phyloP scores from a whole-genome alignment of 2,797 vertebrate species.

The Agapornis canus region DNA sequence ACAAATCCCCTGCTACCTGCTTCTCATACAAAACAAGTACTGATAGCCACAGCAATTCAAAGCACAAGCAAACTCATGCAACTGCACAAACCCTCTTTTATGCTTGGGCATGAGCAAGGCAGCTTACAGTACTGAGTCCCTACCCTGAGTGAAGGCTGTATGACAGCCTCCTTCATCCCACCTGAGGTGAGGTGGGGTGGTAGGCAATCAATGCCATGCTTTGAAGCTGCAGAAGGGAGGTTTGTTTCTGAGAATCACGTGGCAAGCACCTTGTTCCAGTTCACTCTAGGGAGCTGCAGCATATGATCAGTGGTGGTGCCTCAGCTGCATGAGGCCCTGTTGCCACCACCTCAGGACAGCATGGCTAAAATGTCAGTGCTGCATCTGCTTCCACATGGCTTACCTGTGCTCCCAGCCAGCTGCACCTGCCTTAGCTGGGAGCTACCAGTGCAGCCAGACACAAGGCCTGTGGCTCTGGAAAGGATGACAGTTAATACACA shows the following conservation, averaged over 20 bases:
- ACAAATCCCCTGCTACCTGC: neutral
- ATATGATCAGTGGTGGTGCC: neutral
- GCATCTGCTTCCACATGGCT: neutral
- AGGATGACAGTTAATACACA: neutral
- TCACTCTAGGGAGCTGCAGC: neutral
- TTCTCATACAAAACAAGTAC: neutral
- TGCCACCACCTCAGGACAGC: neutral
- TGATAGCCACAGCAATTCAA: neutral
- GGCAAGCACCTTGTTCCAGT: neutral
- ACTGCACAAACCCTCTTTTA: neutral
- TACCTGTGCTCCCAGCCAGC: neutral
- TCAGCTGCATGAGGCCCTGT: neutral
- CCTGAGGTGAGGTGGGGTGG: neutral
- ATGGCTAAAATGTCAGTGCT: neutral
- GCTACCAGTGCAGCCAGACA: neutral
- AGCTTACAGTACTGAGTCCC: neutral
- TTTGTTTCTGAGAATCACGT: neutral
- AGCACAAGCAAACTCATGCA: neutral
- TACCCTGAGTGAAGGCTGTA: neutral
- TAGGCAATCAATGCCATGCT: neutral
- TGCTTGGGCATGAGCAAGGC: neutral
- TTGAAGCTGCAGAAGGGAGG: neutral
- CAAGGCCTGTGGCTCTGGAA: accelerated
- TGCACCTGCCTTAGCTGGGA: neutral
- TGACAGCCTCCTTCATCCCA: neutral